Evolutionary conservation across 1,140 invertebrate species (phyloP).

Genomic region (Globodera ellingtonae): DNA sequence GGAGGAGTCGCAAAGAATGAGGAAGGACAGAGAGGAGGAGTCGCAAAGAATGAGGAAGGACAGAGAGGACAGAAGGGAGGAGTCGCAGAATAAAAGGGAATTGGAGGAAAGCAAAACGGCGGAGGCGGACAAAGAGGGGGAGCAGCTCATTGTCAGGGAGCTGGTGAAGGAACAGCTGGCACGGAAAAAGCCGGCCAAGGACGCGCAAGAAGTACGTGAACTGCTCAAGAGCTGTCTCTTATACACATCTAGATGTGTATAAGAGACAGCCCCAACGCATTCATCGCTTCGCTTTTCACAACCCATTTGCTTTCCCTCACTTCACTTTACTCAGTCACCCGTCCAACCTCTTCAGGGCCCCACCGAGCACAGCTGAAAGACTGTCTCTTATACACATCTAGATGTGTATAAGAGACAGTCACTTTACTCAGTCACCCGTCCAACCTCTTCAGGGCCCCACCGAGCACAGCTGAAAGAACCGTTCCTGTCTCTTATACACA

Average conservation of each 20-base stretch:
- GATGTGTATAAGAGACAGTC: too few species aligned
- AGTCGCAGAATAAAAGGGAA: neutral
- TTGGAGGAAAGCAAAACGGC: neutral
- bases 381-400: too few species aligned
- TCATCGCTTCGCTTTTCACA: neutral
- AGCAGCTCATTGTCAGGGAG: neutral
- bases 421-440: neutral
- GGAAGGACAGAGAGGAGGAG: too few species aligned
- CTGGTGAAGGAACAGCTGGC: slow-evolving; percentile 1
- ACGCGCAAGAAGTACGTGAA: neutral
- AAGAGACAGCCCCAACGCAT: too few species aligned
- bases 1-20: neutral
- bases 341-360: neutral
- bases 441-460: neutral
- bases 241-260: too few species aligned
- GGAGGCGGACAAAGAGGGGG: neutral
- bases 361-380: too few species aligned
- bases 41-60: too few species aligned
- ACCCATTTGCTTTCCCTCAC: neutral
- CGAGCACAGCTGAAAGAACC: too few species aligned
- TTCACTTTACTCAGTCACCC: neutral
- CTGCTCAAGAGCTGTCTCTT: slow-evolving; percentile 34
- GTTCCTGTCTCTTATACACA: too few species aligned
- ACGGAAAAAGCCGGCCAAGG: neutral
- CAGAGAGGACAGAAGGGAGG: too few species aligned